Conservation (phyloP, 2,888 invertebrate genomes). For the Caenorhabditis uteleia region DNA sequence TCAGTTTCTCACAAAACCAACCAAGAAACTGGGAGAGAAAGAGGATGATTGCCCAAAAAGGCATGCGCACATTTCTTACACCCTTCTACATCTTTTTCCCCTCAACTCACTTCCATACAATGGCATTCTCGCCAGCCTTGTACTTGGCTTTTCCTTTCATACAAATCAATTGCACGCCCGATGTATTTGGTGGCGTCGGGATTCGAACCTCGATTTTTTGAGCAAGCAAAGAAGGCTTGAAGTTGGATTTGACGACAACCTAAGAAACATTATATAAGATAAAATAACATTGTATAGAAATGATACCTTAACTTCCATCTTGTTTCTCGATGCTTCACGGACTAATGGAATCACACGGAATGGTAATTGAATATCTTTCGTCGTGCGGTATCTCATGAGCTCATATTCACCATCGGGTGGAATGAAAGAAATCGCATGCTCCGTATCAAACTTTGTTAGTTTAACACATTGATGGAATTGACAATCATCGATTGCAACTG, state of each 20-base stretch:
- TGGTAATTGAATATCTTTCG: conserved; percentile 98
- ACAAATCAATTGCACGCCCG: conserved; percentile 97
- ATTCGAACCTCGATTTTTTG: conserved; percentile 99
- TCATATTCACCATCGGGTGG: conserved; percentile 99
- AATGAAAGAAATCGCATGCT: conserved; percentile 99
- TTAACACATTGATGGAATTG: conserved; percentile 99
- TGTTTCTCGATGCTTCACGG: conserved; percentile 94
- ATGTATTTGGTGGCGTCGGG: conserved; percentile 96
- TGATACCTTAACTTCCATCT: conserved; percentile 92
- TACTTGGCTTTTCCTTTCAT: conserved; percentile 98
- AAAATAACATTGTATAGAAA: no score
- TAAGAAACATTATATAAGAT: conserved; percentile 1
- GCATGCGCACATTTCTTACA: no score
- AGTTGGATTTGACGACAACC: conserved; percentile 97
- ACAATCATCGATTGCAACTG: conserved; percentile 99
- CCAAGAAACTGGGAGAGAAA: no score
- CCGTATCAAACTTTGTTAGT: conserved; percentile 98
- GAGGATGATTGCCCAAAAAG: no score
- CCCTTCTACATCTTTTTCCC: conserved; percentile 1
- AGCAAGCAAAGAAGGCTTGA: conserved; percentile 94
- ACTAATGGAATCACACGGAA: conserved; percentile 99
- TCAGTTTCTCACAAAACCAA: not conserved
- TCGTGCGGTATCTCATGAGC: conserved; percentile 98
- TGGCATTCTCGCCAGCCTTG: conserved; percentile 99
- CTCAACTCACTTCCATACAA: conserved; percentile 84